Base-by-base conservation (phyloP, 2,113 vertebrate genomes). In the Psittacara wagleri region DNA sequence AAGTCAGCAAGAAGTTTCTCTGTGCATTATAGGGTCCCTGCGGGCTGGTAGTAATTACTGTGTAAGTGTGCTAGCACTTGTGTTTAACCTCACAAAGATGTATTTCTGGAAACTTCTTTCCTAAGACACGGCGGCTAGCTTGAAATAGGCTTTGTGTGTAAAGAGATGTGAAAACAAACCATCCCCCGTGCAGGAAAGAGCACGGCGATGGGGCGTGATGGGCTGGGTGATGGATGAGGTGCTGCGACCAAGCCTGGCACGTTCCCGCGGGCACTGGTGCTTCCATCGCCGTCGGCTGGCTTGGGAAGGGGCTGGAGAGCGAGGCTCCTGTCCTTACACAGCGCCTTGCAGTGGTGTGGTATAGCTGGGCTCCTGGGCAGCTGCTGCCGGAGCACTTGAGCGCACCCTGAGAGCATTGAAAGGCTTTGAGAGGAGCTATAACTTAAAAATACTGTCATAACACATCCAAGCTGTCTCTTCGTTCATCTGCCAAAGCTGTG, bases 1-100 rank as follows among this genome's bases (percentile, higher is more conserved):
- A 95, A 94, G 73, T 77, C 81, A 67, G 87, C n/a, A 20, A 86
- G 95, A 84, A 74, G 81, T 84, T 66, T 51, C 61, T 70, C 64
- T 0, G 29, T 7, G 25, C 2, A n/a, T 77, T 86, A 11, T 6
- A 27, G 90, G 77, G 67, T 94, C 94, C 83, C 74, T 17, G 49
- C 17, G 87, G 92, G 90, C 92, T 95, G 90, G 92, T 62, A 90
- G 76, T 81, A 96, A 95, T 96, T 95, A 89, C 88, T 31, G 84
- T 61, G 54, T 69, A 74, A 96, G 92, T 69, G 88, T 20, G 3
- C 85, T 96, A 52, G 48, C 46, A 55, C 85, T 95, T 44, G 62
- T 4, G 5, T 80, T 89, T 85, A 74, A 75, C 79, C 83, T 90
- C 62, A 5, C 64, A 35, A 37, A 61, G 78, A 48, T 11, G 73